A percentile compares a stretch with the other conserved stretches of the same genome.
These are phyloP conservation scores for Montipora efflorescens DNA, from an alignment of 64 coral and sea anemone species.

Conservation along the genomic window DNA sequence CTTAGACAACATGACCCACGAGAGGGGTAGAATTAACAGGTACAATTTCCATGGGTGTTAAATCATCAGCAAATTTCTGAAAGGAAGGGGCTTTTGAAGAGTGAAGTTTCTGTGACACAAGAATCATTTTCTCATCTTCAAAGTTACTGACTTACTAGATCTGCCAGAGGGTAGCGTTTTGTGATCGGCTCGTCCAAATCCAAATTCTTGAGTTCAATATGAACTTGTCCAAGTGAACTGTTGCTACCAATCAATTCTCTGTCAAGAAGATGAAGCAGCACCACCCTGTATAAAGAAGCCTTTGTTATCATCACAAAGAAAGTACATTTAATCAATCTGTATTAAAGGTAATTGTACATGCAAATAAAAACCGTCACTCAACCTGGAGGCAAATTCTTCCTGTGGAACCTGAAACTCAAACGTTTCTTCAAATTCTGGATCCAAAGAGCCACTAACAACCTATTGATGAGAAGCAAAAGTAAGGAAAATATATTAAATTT, in stretches of 20 bases:
- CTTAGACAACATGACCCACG: too few species aligned
- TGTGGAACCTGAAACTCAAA: slow-evolving; percentile 87
- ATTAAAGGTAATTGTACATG: too few species aligned
- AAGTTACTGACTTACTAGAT: slow-evolving; percentile 62
- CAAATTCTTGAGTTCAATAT: slow-evolving; percentile 78
- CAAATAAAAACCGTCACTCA: not conserved
- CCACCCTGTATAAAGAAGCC: slow-evolving; percentile 38
- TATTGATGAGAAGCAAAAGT: not conserved
- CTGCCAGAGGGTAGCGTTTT: slow-evolving; percentile 70
- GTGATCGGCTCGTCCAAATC: slow-evolving; percentile 75
- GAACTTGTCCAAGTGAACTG: slow-evolving; percentile 83
- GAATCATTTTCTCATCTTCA: not conserved
- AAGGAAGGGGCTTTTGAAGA: too few species aligned
- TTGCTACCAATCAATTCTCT: slow-evolving; percentile 77
- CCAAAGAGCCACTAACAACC: slow-evolving; percentile 73
- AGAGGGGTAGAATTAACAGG: too few species aligned
- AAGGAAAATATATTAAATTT: not conserved
- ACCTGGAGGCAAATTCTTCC: slow-evolving; percentile 93
- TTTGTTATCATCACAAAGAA: not conserved
- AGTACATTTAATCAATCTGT: too few species aligned
- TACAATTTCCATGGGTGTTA: too few species aligned
- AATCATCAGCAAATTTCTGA: too few species aligned
- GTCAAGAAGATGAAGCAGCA: slow-evolving; percentile 88
- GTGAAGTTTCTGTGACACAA: too few species aligned
- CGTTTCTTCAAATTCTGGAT: slow-evolving; percentile 96